Base-by-base conservation (phyloP, 2,888 invertebrate genomes). In the Meteorus cinctellus region DNA sequence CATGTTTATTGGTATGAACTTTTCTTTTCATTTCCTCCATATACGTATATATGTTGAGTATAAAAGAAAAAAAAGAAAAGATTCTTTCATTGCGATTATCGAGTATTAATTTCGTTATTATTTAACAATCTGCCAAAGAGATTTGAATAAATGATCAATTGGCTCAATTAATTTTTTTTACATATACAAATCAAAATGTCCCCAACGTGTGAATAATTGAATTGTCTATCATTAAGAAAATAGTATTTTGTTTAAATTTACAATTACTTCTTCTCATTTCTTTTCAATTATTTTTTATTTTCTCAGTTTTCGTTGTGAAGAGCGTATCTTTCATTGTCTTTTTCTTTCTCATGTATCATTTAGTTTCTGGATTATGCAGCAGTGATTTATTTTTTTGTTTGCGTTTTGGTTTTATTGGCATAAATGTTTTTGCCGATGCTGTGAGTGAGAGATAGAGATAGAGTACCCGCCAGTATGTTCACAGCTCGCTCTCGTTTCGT, bases 401-500 rank as follows among this genome's bases (percentile, higher is more conserved):
- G 55, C 8, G 19, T 45, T 14, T 69, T 60, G 59, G 41, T 51
- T 77, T 24, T 78, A 41, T 74, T 77, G 81, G 81, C 81, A 78
- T 78, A 16, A 34, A 36, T 67, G 75, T 73, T 41, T 24, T 79
- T 79, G 80, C 79, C 81, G 81, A 80, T 82, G 81, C 55, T 63
- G 83, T 84, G 83, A 81, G 78, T 83, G 80, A 86, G 69, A 19
- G 55, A 55, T 19, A 19, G 55, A 55, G n/a, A 48, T 3, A 71
- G 60, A 63, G 31, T 19, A 34, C 71, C 72, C 72, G 72, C 51
- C 65, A 51, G 65, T 65, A 19, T 65, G 59, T 36, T 72, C 31
- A 72, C 72, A 78, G 83, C 83, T 86, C 85, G 87, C 82, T 84
- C 85, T 85, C 82, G 83, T 86, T 85, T 87, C 85, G 81, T 81